A percentile compares a stretch with the other conserved stretches of the same genome.
phyloP scores from a whole-genome alignment of 2,797 vertebrate genomes.

The Platyrinchus mystaceus region DNA sequence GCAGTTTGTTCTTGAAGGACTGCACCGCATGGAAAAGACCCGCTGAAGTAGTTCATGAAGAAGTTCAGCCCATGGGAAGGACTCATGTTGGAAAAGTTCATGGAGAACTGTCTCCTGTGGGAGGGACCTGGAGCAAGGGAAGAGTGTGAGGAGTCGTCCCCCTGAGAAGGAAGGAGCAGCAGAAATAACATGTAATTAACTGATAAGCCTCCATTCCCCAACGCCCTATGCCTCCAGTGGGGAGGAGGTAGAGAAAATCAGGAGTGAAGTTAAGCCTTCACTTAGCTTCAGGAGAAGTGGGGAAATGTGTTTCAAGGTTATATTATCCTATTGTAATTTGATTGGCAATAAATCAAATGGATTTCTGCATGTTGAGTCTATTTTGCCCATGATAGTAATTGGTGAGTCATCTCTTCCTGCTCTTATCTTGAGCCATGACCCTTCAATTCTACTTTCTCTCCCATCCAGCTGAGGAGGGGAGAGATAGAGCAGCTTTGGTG shows the following conservation, averaged over 20 bases:
- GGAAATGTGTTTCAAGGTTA: neutral
- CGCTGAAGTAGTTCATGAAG: neutral
- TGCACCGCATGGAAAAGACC: neutral
- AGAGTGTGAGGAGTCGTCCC: neutral
- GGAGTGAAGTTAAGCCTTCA: neutral
- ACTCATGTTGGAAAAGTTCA: neutral
- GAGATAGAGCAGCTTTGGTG: neutral
- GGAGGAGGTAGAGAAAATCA: neutral
- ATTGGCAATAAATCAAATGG: neutral
- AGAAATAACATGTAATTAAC: neutral
- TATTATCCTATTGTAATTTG: neutral
- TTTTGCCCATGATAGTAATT: neutral
- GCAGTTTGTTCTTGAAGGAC: neutral
- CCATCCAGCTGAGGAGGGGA: neutral
- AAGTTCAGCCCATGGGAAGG: neutral
- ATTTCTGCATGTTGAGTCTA: neutral
- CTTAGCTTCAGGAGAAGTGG: neutral
- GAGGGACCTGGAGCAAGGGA: neutral
- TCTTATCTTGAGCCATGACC: fast-evolving
- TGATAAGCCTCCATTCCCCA: neutral
- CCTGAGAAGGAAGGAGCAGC: fast-evolving
- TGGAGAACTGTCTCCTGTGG: neutral
- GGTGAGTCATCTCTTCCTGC: neutral
- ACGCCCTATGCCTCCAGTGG: neutral
- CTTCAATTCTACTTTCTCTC: neutral